Evolutionary conservation across 2,797 vertebrate species (phyloP), one percentile per base, ranked within the genome.

Genomic region (Enteromius paludinosus): DNA sequence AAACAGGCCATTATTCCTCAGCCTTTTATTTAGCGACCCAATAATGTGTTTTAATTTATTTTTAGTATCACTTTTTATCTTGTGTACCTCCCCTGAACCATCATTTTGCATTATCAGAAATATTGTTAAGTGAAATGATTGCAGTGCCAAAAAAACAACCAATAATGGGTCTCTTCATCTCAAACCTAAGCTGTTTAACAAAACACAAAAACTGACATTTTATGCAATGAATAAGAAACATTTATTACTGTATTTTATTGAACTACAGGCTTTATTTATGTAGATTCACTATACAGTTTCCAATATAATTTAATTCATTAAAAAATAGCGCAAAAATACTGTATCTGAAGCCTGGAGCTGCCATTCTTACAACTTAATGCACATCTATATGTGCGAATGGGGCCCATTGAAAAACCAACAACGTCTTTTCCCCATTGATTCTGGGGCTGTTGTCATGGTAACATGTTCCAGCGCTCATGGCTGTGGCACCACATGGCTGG

Each of bases 361-460:
- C 61, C 49, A 33, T n/a, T 23, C 38, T 23, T 15, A 52, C 11
- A 30, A 70, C 3, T 78, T 49, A 61, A 76, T 18, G 62, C 43
- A 54, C 20, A 87, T 47, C 47, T 33, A 14, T 25, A 38, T 61
- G 71, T 65, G 38, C 25, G 43, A 70, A 78, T 68, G 43, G 61
- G 79, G 35, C 66, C 25, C 61, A 82, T 85, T 80, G 84, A 85
- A 81, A 87, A 86, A 81, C 82, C 69, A 15, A 45, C 75, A 76
- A 84, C 79, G 65, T 65, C 64, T 85, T 76, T 78, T 47, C 79
- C 78, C 77, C 81, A 74, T 81, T 75, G 79, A 85, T 77, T 86
- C 83, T 62, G 54, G 78, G 86, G 79, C 85, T 77, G 87, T 87
- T 78, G 86, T 81, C 87, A 88, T 87, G 80, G 87, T 54, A 87